Base-by-base conservation (phyloP, 2,888 invertebrate genomes). In the Ditylenchus weischeri region DNA sequence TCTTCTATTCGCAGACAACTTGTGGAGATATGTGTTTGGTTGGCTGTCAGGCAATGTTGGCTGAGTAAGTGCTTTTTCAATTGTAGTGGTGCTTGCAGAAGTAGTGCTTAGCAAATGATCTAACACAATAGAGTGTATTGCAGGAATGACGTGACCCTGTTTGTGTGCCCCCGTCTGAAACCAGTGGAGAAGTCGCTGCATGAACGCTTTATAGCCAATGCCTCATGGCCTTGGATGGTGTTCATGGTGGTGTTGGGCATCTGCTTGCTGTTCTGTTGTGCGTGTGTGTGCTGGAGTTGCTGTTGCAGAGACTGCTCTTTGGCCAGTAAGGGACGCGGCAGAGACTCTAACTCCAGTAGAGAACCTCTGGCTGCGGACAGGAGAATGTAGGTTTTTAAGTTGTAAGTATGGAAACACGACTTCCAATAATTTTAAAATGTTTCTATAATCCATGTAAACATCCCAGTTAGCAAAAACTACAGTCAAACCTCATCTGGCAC, bases 181-280 rank as follows among this genome's bases (percentile, higher is more conserved):
- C 70, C 70, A 11, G 70, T 66, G 54, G 70, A 70, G 62, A 72
- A 72, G 62, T 72, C 70, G 35, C 43, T 70, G 6, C 60, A 54
- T n/a, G 70, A 70, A 35, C 66, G 72, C 15, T 57, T 70, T 57
- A 68, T 70, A 21, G 66, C 73, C 35, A 50, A 72, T 36, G 64
- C 72, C 38, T 70, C 70, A 8, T 68, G 72, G 61, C 72, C 70
- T 11, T 62, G 72, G 61, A 36, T 70, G 43, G 19, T 72, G 11
- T 71, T 70, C 29, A 19, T 72, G 54, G 65, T 57, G 13, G 60
- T 70, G 19, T 35, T 70, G 6, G 66, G 62, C 29, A 50, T 65
- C 49, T 21, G 47, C 62, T 23, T 70, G 51, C 47, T 72, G 10
- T 49, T 71, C 23, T 70, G 70, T 65, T 11, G 57, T 38, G 13